These are phyloP conservation scores for Odontophorus gujanensis DNA, from an alignment of 2,113 vertebrate species.

Conservation along the genomic window DNA sequence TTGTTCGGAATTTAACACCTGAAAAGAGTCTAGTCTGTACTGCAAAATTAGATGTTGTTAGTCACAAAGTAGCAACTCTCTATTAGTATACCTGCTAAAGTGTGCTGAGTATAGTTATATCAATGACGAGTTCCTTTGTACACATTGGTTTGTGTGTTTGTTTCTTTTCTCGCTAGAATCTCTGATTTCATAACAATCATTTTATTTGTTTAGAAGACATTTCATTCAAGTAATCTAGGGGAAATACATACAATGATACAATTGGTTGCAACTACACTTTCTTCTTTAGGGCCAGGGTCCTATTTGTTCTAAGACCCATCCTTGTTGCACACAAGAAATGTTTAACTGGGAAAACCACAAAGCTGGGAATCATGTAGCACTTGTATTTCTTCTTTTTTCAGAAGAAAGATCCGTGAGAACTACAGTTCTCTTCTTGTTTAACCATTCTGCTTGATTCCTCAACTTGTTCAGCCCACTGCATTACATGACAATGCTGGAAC, in stretches of 20 bases:
- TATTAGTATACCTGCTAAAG: neutral
- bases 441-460: neutral
- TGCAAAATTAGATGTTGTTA: neutral
- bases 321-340: neutral
- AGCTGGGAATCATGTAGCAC: neutral
- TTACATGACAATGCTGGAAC: slow-evolving; percentile 49
- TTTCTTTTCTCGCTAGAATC: neutral
- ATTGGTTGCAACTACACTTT: neutral
- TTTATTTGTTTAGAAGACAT: neutral
- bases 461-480: neutral
- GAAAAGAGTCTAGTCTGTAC: neutral
- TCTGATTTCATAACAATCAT: neutral
- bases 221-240: neutral
- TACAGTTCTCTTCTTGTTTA: neutral
- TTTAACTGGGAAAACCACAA: neutral
- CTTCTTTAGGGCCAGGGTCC: neutral
- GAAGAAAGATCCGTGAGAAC: neutral
- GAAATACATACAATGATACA: neutral
- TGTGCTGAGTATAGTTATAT: neutral
- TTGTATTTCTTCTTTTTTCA: neutral
- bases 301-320: neutral
- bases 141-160: neutral
- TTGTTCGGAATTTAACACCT: neutral
- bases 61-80: neutral
- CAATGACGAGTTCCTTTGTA: neutral